Base-by-base conservation (phyloP, 2,113 vertebrate genomes). In the Takifugu bimaculatus region DNA sequence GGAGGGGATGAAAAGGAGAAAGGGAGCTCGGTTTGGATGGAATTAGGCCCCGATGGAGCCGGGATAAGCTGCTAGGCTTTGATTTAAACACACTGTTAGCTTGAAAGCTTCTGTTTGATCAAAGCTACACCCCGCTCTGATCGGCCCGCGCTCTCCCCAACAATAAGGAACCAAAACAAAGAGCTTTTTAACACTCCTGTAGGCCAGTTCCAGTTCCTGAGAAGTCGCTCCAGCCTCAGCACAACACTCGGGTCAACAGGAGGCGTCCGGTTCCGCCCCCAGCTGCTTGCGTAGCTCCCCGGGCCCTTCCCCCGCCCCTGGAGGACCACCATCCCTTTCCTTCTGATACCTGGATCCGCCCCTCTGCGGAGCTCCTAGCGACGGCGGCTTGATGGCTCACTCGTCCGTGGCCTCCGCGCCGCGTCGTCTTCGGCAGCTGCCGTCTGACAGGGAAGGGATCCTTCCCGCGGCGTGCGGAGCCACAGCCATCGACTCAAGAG, bases 381-480 rank as follows among this genome's bases (percentile, higher is more conserved):
- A 67, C 54, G 3, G 66, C 77, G 79, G 78, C 79, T 83, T 87
- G 86, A 88, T 81, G 85, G 85, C 83, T 89, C 82, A 87, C 83
- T 88, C 83, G 70, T 82, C 81, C 80, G 64, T 80, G 82, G 86
- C 80, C 80, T 72, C 75, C 50, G 59, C 84, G 82, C 82, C 83
- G 81, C 82, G 82, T 83, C 85, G 82, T 81, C 83, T 81, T 80
- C 70, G 65, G 77, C 88, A 88, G 86, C 81, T 89, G 87, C 74
- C 84, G 79, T 84, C 82, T 87, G 85, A 87, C 72, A 78, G 83
- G 69, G 32, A 82, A 82, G 68, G 65, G 70, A 85, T 74, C 79
- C 76, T 79, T 81, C 75, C 70, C 57, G 70, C 79, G 61, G 74
- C 64, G 79, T 73, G 73, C 79, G 72, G 70, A 84, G 77, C 85